phyloP scores from a whole-genome alignment of 2,797 vertebrate genomes.

The Rhabdophis nuchalis region DNA sequence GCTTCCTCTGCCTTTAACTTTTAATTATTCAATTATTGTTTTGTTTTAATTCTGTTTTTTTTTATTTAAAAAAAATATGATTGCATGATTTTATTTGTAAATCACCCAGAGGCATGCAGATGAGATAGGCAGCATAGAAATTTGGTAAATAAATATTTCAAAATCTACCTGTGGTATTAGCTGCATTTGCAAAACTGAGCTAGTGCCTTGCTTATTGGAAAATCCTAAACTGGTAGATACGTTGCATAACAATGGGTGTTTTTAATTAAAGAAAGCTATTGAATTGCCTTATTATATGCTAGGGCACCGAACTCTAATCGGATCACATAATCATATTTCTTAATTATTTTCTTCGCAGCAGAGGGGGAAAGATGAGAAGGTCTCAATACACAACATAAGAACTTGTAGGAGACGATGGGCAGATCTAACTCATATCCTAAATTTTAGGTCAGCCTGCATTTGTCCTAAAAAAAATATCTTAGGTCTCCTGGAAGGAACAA shows the following conservation, averaged over 20 bases:
- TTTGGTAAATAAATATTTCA: background rate
- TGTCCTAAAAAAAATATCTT: background rate
- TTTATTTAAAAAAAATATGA: background rate
- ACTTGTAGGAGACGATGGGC: background rate
- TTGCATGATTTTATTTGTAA: background rate
- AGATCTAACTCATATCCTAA: background rate
- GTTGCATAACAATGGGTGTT: background rate
- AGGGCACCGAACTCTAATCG: background rate
- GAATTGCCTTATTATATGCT: background rate
- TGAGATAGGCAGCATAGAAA: background rate
- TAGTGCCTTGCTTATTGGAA: background rate
- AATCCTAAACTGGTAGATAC: background rate
- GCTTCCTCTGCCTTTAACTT: too few species aligned
- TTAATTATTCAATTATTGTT: too few species aligned
- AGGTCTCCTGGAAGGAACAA: background rate
- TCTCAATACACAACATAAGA: background rate
- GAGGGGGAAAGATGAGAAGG: background rate
- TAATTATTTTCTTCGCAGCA: background rate
- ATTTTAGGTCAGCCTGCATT: background rate
- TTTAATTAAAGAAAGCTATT: background rate
- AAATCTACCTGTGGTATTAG: background rate
- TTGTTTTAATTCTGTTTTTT: too few species aligned
- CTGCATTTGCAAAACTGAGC: background rate
- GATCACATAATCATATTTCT: background rate
- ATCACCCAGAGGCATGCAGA: background rate